A percentile compares a stretch with the other conserved stretches of the same genome.
Evolutionary conservation across 37 sponge, comb jelly and placozoan genomes (phyloP).

Genomic region (Beroe forskalii): DNA sequence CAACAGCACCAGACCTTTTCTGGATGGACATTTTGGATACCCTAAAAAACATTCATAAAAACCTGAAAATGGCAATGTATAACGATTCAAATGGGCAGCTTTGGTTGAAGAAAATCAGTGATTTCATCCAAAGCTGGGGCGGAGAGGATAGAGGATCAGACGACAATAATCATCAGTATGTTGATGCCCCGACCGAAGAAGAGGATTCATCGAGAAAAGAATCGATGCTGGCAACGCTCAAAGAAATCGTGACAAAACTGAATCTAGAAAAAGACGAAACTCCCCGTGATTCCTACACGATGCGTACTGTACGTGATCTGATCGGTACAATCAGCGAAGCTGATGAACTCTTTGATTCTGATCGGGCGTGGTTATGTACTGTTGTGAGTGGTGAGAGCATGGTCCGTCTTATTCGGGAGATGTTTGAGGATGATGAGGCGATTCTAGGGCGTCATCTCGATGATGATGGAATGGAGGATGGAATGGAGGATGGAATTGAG

Average conservation of each 20-base stretch:
- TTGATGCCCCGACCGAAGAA: too few relatives aligned
- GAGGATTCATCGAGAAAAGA: too few relatives aligned
- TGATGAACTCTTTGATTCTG: slow-evolving; percentile 2
- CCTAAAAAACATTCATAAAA: too few relatives aligned
- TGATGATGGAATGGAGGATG: not conserved
- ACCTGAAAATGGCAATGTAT: too few relatives aligned
- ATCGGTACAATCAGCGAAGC: not conserved
- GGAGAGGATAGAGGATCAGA: too few relatives aligned
- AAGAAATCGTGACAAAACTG: not conserved
- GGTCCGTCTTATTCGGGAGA: not conserved
- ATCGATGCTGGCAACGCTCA: not conserved
- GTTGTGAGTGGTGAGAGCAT: not conserved
- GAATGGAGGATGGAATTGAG: not conserved
- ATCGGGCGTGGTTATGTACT: not conserved
- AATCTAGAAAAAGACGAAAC: not conserved
- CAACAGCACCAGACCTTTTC: too few relatives aligned
- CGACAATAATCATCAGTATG: too few relatives aligned
- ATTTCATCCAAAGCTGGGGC: too few relatives aligned
- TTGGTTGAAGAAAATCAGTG: too few relatives aligned
- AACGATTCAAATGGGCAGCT: too few relatives aligned
- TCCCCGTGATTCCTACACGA: not conserved
- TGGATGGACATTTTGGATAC: too few relatives aligned
- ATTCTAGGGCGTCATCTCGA: not conserved
- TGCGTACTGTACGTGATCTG: not conserved
- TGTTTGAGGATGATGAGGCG: not conserved